A percentile compares a stretch with the other conserved stretches of the same genome.
These are phyloP conservation scores for Philereme vetulata DNA, from an alignment of 2,888 invertebrate genomes.

Conservation along the genomic window DNA sequence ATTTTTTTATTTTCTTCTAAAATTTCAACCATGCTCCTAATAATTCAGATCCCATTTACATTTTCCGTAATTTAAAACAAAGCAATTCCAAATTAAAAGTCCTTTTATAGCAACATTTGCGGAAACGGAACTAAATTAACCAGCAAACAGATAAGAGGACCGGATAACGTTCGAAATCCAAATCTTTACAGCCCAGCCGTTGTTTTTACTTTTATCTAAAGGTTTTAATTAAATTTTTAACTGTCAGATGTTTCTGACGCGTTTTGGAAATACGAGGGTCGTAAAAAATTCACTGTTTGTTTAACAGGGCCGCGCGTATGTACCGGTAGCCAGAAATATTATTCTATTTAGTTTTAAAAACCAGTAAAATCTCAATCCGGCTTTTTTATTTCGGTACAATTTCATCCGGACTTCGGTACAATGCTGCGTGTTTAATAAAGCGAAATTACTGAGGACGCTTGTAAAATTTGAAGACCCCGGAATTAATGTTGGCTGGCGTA, in stretches of 20 bases:
- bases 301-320: slow-evolving; percentile 14
- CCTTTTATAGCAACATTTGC: slow-evolving; percentile 40
- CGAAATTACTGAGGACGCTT: slow-evolving; percentile 68
- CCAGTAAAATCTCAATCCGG: slow-evolving; percentile 65
- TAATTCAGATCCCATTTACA: slow-evolving; percentile 29
- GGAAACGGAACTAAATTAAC: slow-evolving; percentile 51
- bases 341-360: slow-evolving; percentile 37
- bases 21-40: slow-evolving; percentile 22
- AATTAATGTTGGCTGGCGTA: slow-evolving; percentile 68
- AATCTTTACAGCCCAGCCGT: slow-evolving; percentile 29
- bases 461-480: slow-evolving; percentile 73
- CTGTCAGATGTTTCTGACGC: slow-evolving; percentile 26
- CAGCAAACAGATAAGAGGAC: slow-evolving; percentile 33
- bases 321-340: slow-evolving; percentile 17
- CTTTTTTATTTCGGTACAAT: slow-evolving; percentile 62
- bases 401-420: slow-evolving; percentile 59
- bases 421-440: slow-evolving; percentile 76
- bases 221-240: slow-evolving; percentile 31
- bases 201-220: slow-evolving; percentile 33
- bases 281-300: slow-evolving; percentile 26
- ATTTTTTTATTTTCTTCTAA: too few species aligned
- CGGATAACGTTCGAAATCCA: slow-evolving; percentile 26
- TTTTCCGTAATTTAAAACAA: slow-evolving; percentile 40
- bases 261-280: slow-evolving; percentile 19
- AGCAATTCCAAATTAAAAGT: slow-evolving; percentile 47